phyloP scores from a whole-genome alignment of 2,113 vertebrate genomes.

The Coregonus clupeaformis region DNA sequence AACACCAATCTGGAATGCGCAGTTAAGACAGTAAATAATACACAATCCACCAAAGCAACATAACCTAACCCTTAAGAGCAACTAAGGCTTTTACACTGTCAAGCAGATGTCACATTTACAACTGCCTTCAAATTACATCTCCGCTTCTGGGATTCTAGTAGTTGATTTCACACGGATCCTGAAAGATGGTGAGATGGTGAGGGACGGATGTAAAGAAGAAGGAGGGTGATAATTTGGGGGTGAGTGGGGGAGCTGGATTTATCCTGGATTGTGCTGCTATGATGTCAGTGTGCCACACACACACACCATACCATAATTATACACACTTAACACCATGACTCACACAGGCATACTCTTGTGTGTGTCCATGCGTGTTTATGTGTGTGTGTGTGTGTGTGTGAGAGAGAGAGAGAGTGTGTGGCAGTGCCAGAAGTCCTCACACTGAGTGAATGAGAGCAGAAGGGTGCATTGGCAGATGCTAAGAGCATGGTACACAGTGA shows the following conservation, averaged over 20 bases:
- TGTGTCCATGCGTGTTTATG: not conserved
- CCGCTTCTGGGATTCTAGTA: no score
- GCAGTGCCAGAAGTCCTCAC: constrained; percentile 29
- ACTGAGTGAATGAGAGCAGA: constrained; percentile 40
- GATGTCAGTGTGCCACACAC: constrained; percentile 45
- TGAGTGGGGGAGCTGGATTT: constrained; percentile 32
- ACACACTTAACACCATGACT: not conserved
- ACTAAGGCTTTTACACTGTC: no score
- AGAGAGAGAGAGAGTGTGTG: not conserved
- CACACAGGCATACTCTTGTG: not conserved
- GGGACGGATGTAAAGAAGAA: not conserved
- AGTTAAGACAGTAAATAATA: no score
- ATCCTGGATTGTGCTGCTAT: constrained; percentile 24
- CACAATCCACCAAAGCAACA: no score
- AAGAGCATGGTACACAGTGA: not conserved
- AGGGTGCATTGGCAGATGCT: constrained; percentile 51
- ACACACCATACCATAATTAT: no score
- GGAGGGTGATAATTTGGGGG: constrained; percentile 56
- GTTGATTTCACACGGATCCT: no score
- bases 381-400: no score
- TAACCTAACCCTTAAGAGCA: no score
- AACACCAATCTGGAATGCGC: no score
- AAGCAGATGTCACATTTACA: no score
- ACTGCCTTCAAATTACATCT: no score
- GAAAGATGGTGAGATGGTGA: not conserved